A percentile compares a stretch with the other conserved stretches of the same genome.
Evolutionary conservation across 1,140 invertebrate species (phyloP).

Genomic region (Anadara kagoshimensis): DNA sequence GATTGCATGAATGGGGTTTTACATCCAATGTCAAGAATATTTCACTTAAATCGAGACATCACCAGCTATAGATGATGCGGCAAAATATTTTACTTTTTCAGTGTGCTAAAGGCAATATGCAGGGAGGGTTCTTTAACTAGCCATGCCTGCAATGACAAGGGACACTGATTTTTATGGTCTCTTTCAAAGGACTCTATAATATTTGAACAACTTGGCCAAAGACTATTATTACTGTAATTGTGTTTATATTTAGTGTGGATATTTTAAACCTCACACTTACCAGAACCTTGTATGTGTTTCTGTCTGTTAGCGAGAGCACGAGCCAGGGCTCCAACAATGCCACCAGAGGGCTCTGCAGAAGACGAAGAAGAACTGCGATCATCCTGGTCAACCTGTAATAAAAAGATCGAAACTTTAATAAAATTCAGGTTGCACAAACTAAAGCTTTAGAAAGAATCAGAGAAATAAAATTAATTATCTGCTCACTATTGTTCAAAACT

Average conservation of each 20-base stretch:
- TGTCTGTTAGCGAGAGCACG: constrained; percentile 79
- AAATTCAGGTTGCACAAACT: constrained; percentile 23
- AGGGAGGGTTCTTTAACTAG: too few relatives aligned
- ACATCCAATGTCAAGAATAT: too few relatives aligned
- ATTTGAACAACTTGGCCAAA: background rate
- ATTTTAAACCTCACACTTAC: constrained; percentile 77
- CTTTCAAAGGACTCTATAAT: background rate
- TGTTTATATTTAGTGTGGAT: background rate
- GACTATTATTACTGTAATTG: background rate
- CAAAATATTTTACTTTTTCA: too few relatives aligned
- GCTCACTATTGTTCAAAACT: too few relatives aligned
- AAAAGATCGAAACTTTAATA: background rate
- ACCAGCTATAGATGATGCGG: too few relatives aligned
- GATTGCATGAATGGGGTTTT: too few relatives aligned
- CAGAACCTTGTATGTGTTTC: constrained; percentile 60
- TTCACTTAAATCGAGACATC: too few relatives aligned
- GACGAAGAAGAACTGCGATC: constrained; percentile 45
- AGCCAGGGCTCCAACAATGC: constrained; percentile 86
- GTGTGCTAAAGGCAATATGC: too few relatives aligned
- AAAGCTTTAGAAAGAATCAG: background rate
- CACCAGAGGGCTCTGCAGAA: constrained; percentile 72
- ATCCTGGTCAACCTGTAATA: constrained; percentile 16
- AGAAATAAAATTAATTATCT: background rate
- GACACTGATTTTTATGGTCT: background rate
- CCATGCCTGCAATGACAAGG: too few relatives aligned